These are phyloP conservation scores for Apostichopus leukothele DNA, from an alignment of 53 echinoderm and acorn worm genomes.

Conservation along the genomic window DNA sequence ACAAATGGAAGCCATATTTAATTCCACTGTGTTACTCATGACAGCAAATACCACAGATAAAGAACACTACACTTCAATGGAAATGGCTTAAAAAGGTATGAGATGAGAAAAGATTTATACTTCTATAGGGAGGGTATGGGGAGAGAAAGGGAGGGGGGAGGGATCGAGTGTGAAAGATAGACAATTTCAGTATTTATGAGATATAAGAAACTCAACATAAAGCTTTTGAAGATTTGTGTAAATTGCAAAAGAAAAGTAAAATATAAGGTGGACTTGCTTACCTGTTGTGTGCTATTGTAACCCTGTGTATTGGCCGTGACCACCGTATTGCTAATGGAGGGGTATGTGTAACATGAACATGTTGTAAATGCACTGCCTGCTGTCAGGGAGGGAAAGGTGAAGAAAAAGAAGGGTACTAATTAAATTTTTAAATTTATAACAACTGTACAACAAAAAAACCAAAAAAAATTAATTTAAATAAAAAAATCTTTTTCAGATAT, in stretches of 20 bases:
- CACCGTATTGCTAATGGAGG: slow-evolving; percentile 94
- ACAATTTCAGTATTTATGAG: no score
- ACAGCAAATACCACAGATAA: background rate
- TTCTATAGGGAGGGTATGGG: no score
- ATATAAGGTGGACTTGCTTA: slow-evolving; percentile 32
- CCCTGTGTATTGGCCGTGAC: slow-evolving; percentile 92
- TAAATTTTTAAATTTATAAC: no score
- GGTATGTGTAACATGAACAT: slow-evolving; percentile 86
- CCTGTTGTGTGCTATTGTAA: slow-evolving; percentile 99
- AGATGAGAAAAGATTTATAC: no score
- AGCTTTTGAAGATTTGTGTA: no score
- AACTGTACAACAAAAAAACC: no score
- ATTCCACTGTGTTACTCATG: background rate
- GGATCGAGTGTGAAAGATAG: no score
- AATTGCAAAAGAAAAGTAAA: background rate
- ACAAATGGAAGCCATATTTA: no score
- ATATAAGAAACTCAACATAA: no score
- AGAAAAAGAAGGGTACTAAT: background rate
- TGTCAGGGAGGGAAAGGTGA: slow-evolving; percentile 8
- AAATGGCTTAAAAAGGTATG: no score
- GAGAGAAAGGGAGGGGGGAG: no score
- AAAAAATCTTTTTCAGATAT: no score
- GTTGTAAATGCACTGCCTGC: slow-evolving; percentile 84
- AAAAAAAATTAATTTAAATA: background rate
- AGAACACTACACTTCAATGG: background rate